These are phyloP conservation scores for Enoplosus armatus DNA, from an alignment of 2,797 vertebrate genomes.

Conservation along the genomic window DNA sequence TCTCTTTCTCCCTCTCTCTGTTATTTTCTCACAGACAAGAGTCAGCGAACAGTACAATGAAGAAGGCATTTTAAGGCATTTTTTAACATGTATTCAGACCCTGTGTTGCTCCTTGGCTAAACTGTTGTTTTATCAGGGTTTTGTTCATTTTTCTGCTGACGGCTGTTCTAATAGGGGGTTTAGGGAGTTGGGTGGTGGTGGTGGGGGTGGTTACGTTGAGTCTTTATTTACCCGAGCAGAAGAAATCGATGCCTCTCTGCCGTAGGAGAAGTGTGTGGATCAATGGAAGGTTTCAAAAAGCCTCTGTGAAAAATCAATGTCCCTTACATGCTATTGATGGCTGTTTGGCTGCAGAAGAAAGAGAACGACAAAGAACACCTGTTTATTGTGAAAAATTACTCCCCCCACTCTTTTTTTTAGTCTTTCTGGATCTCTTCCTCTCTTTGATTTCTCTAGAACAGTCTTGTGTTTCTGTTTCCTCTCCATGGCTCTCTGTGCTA, in stretches of 20 bases:
- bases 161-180: constrained; percentile 57
- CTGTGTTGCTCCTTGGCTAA: constrained; percentile 30
- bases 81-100: constrained; percentile 51
- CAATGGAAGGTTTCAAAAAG: constrained; percentile 85
- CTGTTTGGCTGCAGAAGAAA: constrained; percentile 78
- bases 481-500: constrained; percentile 1
- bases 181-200: constrained; percentile 40
- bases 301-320: constrained; percentile 82
- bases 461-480: constrained; percentile 21
- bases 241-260: constrained; percentile 78
- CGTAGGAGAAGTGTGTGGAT: constrained; percentile 82
- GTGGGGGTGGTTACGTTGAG: constrained; percentile 56
- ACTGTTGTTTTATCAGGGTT: constrained; percentile 60
- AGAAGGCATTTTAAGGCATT: constrained; percentile 36
- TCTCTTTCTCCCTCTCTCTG: background rate
- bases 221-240: constrained; percentile 83
- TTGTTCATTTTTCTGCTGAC: constrained; percentile 65
- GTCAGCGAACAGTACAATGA: constrained; percentile 23
- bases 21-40: constrained; percentile 24
- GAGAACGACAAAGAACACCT: constrained; percentile 75
- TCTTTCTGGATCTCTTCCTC: constrained; percentile 44
- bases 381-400: constrained; percentile 73
- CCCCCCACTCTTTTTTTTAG: constrained; percentile 38
- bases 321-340: constrained; percentile 82
- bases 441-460: constrained; percentile 28